phyloP scores from a whole-genome alignment of 1,140 invertebrate genomes.

The Platorchestia sp. region DNA sequence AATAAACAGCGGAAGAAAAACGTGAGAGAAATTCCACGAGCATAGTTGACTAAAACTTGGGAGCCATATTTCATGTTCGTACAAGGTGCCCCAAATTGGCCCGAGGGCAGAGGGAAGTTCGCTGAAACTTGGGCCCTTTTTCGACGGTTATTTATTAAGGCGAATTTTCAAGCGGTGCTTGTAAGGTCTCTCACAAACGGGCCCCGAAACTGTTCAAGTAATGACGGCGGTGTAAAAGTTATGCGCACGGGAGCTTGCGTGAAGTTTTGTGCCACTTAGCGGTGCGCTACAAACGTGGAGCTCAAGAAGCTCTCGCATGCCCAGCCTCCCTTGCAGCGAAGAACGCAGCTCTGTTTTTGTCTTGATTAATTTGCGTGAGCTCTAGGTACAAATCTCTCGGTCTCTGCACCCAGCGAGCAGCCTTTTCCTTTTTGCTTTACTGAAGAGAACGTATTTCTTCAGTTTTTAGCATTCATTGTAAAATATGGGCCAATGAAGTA shows the following conservation, averaged over 20 bases:
- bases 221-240: background rate
- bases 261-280: background rate
- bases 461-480: too few relatives aligned
- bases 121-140: background rate
- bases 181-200: background rate
- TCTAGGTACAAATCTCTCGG: background rate
- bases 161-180: background rate
- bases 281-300: background rate
- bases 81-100: background rate
- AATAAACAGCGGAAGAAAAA: background rate
- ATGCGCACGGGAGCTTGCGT: background rate
- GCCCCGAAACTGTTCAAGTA: background rate
- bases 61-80: background rate
- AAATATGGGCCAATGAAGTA: too few relatives aligned
- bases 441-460: background rate
- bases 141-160: background rate
- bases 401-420: background rate
- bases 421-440: background rate
- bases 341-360: background rate
- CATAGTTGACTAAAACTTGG: background rate
- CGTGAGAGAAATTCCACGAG: background rate
- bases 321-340: background rate
- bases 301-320: background rate
- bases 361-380: background rate
- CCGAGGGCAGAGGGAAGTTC: background rate